Conservation (phyloP, 2,797 vertebrate species). For the Poeciliopsis turneri region DNA sequence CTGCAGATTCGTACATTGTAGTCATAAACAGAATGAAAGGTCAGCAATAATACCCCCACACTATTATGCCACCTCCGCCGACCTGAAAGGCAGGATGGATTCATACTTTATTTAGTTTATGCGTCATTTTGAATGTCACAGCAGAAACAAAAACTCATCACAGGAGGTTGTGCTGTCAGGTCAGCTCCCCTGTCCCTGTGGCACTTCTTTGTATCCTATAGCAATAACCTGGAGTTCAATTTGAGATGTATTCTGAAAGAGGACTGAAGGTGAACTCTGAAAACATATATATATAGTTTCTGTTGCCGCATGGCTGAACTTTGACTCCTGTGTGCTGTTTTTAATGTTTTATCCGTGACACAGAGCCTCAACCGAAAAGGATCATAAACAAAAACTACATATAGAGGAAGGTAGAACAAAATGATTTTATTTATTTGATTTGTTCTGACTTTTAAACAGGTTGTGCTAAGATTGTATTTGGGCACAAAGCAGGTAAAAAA, state of each 20-base stretch:
- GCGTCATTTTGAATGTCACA: conserved; percentile 2
- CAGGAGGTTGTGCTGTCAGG: not conserved
- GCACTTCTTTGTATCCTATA: not conserved
- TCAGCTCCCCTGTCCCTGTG: not conserved
- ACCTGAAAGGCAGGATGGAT: not conserved
- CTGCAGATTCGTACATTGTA: not conserved
- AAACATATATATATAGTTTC: not conserved
- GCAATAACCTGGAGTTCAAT: not conserved
- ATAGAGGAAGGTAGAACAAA: not conserved
- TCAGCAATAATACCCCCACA: not conserved
- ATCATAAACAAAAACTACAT: not conserved
- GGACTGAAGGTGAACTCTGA: not conserved
- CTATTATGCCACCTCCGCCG: not conserved
- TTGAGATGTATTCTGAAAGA: not conserved
- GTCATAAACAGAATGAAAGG: not conserved
- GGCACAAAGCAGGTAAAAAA: not conserved
- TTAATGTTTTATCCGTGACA: not conserved
- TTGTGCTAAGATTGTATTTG: not conserved
- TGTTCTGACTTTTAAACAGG: not conserved
- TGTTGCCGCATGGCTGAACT: not conserved
- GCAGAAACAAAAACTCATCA: not conserved
- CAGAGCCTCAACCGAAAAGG: not conserved
- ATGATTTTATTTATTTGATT: not conserved
- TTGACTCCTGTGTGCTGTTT: not conserved
- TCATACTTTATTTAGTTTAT: conserved; percentile 5